Evolutionary conservation across 92 coral and sea anemone species (phyloP), one percentile per base, ranked within the genome.

Genomic region (Hydrozoanthus gracilis): DNA sequence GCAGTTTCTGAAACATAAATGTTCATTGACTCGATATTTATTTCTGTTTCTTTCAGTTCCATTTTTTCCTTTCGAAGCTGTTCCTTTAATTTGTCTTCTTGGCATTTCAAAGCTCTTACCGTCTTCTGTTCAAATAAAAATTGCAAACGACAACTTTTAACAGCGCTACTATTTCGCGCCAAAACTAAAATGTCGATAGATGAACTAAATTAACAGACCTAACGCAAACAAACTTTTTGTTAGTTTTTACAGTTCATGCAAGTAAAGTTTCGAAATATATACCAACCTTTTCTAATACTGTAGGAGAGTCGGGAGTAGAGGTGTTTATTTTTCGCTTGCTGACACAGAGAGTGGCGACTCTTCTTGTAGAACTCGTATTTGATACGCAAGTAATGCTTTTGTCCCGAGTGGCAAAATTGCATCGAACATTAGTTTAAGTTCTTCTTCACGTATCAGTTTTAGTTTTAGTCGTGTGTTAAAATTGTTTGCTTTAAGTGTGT

Each of bases 21-120:
- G 68, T 73, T 69, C 89, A 87, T 90, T n/a, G 93, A 90, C 47
- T 90, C 86, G 5, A 90, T 72, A 52, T 52, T 73, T 83, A 90
- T 83, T 49, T 87, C 73, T 10, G 83, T 52, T 56, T 90, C 93
- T n/a, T 39, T 44, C 68, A 90, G 69, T 15, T 64, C 88, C 58
- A 51, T 48, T 52, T 76, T 84, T 44, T 87, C 78, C 17, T 18
- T 70, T 49, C 17, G 18, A n/a, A 84, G 76, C 71, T 88, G 86
- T 10, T 71, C 27, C 76, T 90, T 79, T n/a, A 87, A 50, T 54
- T 52, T 62, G 15, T 60, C 47, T 74, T 82, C 91, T 65, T 87
- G 27, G 46, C 68, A 80, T 61, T 67, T 82, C 55, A 90, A 83
- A 46, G 88, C 87, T 50, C 58, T 52, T 7, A 52, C 58, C 11